Evolutionary conservation across 37 sponge, comb jelly and placozoan genomes (phyloP).

Genomic region (Agelas oroides): DNA sequence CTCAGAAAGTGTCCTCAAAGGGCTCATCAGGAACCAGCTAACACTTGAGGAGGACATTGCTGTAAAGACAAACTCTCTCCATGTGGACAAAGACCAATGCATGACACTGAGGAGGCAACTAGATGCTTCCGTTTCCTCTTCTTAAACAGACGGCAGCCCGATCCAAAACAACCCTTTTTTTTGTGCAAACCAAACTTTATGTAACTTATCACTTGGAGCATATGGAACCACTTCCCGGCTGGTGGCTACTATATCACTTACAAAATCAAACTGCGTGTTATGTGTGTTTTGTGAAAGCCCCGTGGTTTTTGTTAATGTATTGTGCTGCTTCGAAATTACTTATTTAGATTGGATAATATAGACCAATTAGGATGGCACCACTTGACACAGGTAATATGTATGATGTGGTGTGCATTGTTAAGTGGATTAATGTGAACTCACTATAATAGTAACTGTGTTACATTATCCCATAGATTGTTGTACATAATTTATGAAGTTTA

Average conservation of each 20-base stretch:
- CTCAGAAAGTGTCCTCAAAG: slow-evolving; percentile 77
- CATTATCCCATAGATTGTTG: too few species aligned
- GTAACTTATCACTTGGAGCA: neutral
- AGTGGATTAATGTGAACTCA: too few species aligned
- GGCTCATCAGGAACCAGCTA: slow-evolving; percentile 79
- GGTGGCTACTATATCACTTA: slow-evolving; percentile 30
- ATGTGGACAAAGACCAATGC: slow-evolving; percentile 87
- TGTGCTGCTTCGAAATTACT: too few species aligned
- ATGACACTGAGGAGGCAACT: slow-evolving; percentile 74
- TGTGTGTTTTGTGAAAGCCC: too few species aligned
- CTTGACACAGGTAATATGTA: too few species aligned
- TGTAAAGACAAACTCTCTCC: slow-evolving; percentile 87
- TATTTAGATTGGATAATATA: too few species aligned
- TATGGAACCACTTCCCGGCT: slow-evolving; percentile 10
- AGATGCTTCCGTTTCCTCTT: slow-evolving; percentile 1
- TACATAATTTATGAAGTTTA: too few species aligned
- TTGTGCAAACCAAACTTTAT: neutral
- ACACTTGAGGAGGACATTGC: slow-evolving; percentile 91
- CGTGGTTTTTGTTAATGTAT: too few species aligned
- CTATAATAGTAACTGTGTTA: too few species aligned
- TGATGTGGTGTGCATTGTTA: too few species aligned
- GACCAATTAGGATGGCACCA: too few species aligned
- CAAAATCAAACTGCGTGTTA: neutral
- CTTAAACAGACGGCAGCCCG: slow-evolving; percentile 80
- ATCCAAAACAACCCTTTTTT: slow-evolving; percentile 22